Conservation (phyloP, 2,797 vertebrate genomes). For the Emydoidea blandingii region DNA sequence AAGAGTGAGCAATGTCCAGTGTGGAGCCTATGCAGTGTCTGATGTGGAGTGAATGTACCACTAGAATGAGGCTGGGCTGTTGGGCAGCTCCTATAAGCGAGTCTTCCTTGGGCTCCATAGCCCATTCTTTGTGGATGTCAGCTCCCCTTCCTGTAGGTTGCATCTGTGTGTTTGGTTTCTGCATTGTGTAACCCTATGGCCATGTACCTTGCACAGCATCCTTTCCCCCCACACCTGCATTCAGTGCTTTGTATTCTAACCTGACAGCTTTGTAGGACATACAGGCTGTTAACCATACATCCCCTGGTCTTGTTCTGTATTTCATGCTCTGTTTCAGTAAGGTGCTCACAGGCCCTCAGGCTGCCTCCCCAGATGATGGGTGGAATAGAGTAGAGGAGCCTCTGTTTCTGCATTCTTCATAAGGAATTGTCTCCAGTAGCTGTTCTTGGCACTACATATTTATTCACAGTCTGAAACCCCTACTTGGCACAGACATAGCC, state of each 20-base stretch:
- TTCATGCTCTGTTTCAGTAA: background rate
- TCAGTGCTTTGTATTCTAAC: conserved; percentile 36
- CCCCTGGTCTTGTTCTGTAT: background rate
- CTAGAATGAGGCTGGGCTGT: background rate
- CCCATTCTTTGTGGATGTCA: conserved; percentile 39
- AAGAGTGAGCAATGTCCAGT: background rate
- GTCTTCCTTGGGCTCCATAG: conserved; percentile 65
- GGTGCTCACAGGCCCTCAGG: background rate
- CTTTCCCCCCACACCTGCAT: background rate
- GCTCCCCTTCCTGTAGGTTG: background rate
- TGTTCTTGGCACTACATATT: conserved; percentile 6
- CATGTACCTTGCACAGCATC: background rate
- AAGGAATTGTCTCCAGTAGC: background rate
- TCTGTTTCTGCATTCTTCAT: background rate
- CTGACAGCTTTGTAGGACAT: background rate
- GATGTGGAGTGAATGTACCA: background rate
- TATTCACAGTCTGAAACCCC: conserved; percentile 37
- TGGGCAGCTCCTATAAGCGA: conserved; percentile 22
- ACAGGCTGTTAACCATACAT: conserved; percentile 20
- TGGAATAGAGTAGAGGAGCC: background rate
- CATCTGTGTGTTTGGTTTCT: conserved; percentile 9
- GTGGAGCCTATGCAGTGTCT: conserved; percentile 8
- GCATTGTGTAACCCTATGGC: background rate
- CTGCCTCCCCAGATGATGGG: background rate
- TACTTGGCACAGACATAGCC: background rate